A percentile compares a stretch with the other conserved stretches of the same genome.
Evolutionary conservation across 2,797 vertebrate species (phyloP).

Genomic region (Coilia nasus): DNA sequence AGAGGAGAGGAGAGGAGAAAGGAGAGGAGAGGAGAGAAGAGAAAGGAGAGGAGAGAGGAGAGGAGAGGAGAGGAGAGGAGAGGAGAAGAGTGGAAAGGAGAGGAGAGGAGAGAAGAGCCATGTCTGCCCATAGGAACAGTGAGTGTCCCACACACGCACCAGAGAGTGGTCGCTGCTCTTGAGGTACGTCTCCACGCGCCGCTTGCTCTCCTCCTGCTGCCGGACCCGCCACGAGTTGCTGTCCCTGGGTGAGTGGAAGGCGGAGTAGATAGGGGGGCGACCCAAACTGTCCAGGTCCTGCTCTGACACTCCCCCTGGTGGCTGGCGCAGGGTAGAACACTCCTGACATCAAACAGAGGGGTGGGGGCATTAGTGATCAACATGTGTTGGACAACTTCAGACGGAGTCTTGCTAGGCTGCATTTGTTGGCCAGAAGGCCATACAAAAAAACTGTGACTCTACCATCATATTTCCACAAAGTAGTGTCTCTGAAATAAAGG

Average conservation of each 20-base stretch:
- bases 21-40: constrained; percentile 48
- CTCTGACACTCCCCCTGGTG: constrained; percentile 66
- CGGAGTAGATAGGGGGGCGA: constrained; percentile 58
- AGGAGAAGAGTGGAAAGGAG: constrained; percentile 7
- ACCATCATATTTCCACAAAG: too few relatives aligned
- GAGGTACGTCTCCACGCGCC: constrained; percentile 64
- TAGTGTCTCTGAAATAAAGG: too few relatives aligned
- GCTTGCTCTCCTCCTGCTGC: constrained; percentile 63
- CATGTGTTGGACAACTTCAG: too few relatives aligned
- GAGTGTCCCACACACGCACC: constrained; percentile 53
- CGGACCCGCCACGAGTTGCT: constrained; percentile 48
- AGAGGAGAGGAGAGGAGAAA: too few relatives aligned
- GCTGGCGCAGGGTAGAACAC: constrained; percentile 75
- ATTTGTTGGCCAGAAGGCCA: too few relatives aligned
- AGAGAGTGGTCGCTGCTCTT: constrained; percentile 74
- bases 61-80: background rate
- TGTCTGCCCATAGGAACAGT: background rate
- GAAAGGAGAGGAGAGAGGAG: constrained; percentile 51
- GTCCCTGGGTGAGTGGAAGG: constrained; percentile 47
- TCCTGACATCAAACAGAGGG: too few relatives aligned
- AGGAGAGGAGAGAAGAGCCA: background rate
- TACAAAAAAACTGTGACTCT: too few relatives aligned
- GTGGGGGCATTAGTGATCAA: too few relatives aligned
- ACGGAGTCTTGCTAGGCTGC: too few relatives aligned
- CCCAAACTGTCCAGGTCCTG: constrained; percentile 75